Base-by-base conservation (phyloP, 2,888 invertebrate genomes). In the Drosophila rellima region DNA sequence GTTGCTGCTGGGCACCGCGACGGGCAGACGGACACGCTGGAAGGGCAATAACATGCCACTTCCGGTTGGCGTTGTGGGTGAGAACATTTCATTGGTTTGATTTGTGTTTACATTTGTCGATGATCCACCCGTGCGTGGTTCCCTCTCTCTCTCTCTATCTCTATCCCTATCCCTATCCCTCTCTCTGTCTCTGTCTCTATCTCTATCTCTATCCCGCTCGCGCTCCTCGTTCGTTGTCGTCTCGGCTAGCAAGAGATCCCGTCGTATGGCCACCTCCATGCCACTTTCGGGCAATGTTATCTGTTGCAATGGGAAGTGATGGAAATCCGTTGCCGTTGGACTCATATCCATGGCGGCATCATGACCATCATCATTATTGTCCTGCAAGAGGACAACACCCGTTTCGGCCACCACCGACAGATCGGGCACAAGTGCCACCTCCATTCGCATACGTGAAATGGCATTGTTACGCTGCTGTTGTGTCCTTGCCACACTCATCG, bases 361-460 rank as follows among this genome's bases (percentile, higher is more conserved):
- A 10, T 56, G 75, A 5, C 91, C 92, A 26, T 92, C 92, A 20
- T 92, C 92, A 50, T 82, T 90, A 61, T 88, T 91, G 71, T 91
- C 90, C 61, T 47, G 90, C 0, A 91, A 83, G 3, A 92, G 79
- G 0, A 92, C 92, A 18, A 93, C 81, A 13, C 92, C 90, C 15
- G 92, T 92, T 59, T 92, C 93, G 7, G 92, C 91, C 1, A 92
- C 93, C 20, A 93, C 88, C 1, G 93, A 92, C 10, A 93, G 82
- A 75, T 93, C 93, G 11, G 92, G 92, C 2, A 93, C 93, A 39
- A 93, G 60, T 0, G 93, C 93, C 15, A 93, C 92, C 78, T 93
- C 92, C 92, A 93, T 91, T 13, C 91, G 79, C 73, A 87, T 76
- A 5, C 91, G 82, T 0, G 77, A 61, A 0, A 73, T 51, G 2